phyloP scores from a whole-genome alignment of 1,140 invertebrate species.

The Limonius californicus region DNA sequence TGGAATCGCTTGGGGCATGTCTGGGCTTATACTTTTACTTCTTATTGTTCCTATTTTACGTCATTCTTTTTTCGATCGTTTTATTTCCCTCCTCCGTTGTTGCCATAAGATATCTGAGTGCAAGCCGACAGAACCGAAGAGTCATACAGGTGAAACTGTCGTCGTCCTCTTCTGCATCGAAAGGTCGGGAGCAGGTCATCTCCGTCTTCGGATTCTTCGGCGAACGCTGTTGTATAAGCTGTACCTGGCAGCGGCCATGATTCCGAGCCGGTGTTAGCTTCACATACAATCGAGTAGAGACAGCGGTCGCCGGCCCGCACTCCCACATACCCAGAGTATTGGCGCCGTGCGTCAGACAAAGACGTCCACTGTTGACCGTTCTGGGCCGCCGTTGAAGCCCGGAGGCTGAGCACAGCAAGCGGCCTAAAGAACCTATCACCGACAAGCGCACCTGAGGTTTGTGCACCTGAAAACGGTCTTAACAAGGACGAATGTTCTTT shows the following conservation, averaged over 20 bases:
- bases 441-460: slow-evolving; percentile 29
- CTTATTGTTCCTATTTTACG: slow-evolving; percentile 40
- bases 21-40: slow-evolving; percentile 39
- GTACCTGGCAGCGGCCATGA: slow-evolving; percentile 30
- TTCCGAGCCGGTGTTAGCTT: slow-evolving; percentile 29
- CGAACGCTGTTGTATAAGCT: slow-evolving; percentile 7
- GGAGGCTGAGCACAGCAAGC: slow-evolving; percentile 33
- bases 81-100: slow-evolving; percentile 30
- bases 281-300: slow-evolving; percentile 28
- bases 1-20: slow-evolving; percentile 33
- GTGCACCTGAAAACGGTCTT: slow-evolving; percentile 11
- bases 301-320: slow-evolving; percentile 20
- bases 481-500: slow-evolving; percentile 22
- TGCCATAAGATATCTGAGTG: slow-evolving; percentile 25
- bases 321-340: slow-evolving; percentile 22
- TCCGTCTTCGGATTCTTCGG: slow-evolving; percentile 14
- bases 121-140: slow-evolving; percentile 20
- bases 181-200: background rate
- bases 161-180: slow-evolving; percentile 15
- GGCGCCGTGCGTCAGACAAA: slow-evolving; percentile 3
- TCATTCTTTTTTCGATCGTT: slow-evolving; percentile 35
- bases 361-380: background rate
- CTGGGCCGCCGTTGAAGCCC: slow-evolving; percentile 20
- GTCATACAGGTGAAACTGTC: slow-evolving; percentile 30
- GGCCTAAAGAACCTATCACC: slow-evolving; percentile 35